Percentiles rank a stretch among this genome's conserved stretches.
Evolutionary conservation across 2,888 invertebrate genomes (phyloP).

Genomic region (Leptothorax acervorum): DNA sequence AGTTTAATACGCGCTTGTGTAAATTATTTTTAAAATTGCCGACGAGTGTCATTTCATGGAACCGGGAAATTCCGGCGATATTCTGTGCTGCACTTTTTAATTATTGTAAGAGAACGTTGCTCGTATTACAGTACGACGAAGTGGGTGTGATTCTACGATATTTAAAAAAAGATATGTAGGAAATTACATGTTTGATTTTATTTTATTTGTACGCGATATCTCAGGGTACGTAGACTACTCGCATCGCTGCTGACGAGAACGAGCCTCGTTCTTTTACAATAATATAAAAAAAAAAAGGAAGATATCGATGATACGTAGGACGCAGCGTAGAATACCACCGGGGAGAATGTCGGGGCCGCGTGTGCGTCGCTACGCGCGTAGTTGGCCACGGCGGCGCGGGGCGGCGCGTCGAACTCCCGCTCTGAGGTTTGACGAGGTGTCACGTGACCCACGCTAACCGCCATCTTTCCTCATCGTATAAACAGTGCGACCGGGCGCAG

Average conservation of each 20-base stretch:
- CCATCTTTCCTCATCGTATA: slow-evolving; percentile 88
- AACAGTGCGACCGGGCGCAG: slow-evolving; percentile 87
- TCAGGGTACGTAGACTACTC: neutral
- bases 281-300: neutral
- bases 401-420: slow-evolving; percentile 82
- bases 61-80: neutral
- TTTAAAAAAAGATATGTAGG: neutral
- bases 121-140: neutral
- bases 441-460: slow-evolving; percentile 89
- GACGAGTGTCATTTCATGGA: neutral
- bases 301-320: neutral
- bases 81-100: neutral
- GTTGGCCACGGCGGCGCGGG: slow-evolving; percentile 64
- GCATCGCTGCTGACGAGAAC: neutral
- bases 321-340: neutral
- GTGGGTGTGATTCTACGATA: neutral
- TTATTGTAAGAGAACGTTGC: neutral
- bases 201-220: neutral
- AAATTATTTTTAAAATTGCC: neutral
- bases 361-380: slow-evolving; percentile 73
- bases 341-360: slow-evolving; percentile 21
- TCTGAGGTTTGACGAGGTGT: slow-evolving; percentile 79
- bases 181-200: neutral
- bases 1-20: neutral
- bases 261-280: neutral